Evolutionary conservation across 2,113 vertebrate species (phyloP).

Genomic region (Lophura nycthemera): DNA sequence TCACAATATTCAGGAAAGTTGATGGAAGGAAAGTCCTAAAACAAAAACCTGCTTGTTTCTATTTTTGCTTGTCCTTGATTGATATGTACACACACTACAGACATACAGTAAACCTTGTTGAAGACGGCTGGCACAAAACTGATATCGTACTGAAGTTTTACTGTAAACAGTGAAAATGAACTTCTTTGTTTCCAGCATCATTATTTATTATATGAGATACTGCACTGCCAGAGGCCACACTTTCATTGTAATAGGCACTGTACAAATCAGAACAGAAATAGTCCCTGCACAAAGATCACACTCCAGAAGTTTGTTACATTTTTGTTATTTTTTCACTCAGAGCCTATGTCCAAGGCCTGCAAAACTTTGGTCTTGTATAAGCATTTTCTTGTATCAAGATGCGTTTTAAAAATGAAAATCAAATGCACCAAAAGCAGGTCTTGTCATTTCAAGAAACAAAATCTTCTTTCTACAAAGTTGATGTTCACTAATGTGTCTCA

Average conservation of each 20-base stretch:
- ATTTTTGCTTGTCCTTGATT: not conserved
- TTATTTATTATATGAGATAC: not conserved
- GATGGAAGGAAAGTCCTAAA: not conserved
- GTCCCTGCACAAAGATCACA: not conserved
- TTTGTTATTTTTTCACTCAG: not conserved
- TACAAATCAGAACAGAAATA: not conserved
- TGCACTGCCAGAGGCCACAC: not conserved
- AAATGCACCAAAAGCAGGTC: not conserved
- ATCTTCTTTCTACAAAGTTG: not conserved
- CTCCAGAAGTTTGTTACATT: not conserved
- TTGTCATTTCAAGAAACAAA: not conserved
- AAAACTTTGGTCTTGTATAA: not conserved
- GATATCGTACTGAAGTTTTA: not conserved
- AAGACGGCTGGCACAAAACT: not conserved
- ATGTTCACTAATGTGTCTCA: not conserved
- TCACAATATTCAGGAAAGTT: not conserved
- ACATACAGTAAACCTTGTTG: not conserved
- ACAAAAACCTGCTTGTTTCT: not conserved
- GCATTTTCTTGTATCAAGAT: not conserved
- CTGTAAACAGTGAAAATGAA: not conserved
- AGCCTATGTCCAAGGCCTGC: not conserved
- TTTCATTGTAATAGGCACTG: not conserved
- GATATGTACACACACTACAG: not conserved
- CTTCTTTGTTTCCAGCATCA: not conserved
- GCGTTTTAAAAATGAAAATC: not conserved